Conservation (phyloP, 2,113 vertebrate species). For the Thermophis baileyi region DNA sequence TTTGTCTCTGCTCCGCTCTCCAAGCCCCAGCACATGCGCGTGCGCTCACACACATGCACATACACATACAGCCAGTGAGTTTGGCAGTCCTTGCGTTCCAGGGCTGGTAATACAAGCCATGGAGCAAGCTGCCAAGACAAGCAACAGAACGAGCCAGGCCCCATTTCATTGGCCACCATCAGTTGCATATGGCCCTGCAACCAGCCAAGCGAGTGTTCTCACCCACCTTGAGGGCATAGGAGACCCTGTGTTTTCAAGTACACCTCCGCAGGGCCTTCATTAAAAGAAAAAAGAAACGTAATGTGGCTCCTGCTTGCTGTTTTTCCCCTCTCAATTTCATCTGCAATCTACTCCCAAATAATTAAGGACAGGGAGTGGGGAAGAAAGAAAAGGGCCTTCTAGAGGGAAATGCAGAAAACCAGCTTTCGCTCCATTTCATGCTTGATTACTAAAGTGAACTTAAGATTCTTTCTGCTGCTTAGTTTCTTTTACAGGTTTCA, state of each 20-base stretch:
- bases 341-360: slow-evolving; percentile 64
- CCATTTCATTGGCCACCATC: slow-evolving; percentile 78
- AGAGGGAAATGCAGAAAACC: slow-evolving; percentile 62
- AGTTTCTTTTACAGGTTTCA: slow-evolving; percentile 31
- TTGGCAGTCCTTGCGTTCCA: slow-evolving; percentile 77
- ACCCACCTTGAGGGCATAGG: slow-evolving; percentile 80
- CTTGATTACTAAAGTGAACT: slow-evolving; percentile 53
- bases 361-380: background rate
- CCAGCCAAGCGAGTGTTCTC: slow-evolving; percentile 77
- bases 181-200: slow-evolving; percentile 76
- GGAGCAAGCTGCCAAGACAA: slow-evolving; percentile 78
- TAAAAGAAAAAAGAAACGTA: slow-evolving; percentile 80
- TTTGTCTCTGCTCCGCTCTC: slow-evolving; percentile 68
- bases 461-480: slow-evolving; percentile 32
- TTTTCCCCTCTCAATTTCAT: slow-evolving; percentile 52
- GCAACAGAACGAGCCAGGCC: slow-evolving; percentile 76
- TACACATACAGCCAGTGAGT: slow-evolving; percentile 51
- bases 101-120: slow-evolving; percentile 79
- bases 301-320: slow-evolving; percentile 55
- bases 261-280: slow-evolving; percentile 79
- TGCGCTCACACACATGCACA: background rate
- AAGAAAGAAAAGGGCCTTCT: slow-evolving; percentile 57
- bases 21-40: slow-evolving; percentile 49
- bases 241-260: slow-evolving; percentile 82
- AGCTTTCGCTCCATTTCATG: slow-evolving; percentile 63